A percentile compares a stretch with the other conserved stretches of the same genome.
These are phyloP conservation scores for Urosaurus nigricauda DNA, from an alignment of 2,797 vertebrate species.

Conservation along the genomic window DNA sequence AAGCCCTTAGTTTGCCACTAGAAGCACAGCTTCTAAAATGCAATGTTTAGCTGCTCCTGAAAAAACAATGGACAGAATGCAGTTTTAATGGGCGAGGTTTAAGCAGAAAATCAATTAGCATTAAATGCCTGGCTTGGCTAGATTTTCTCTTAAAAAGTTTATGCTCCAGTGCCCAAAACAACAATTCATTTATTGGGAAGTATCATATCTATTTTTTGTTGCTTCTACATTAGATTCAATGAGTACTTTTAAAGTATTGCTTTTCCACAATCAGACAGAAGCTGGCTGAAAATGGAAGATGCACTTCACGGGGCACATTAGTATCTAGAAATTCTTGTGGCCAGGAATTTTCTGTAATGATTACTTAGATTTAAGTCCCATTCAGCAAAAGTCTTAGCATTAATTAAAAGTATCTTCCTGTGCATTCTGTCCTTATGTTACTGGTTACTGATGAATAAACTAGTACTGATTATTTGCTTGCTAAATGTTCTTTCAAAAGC, in stretches of 20 bases:
- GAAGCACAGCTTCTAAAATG: slow-evolving; percentile 42
- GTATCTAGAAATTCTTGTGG: no score
- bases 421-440: no score
- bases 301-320: neutral
- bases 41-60: neutral
- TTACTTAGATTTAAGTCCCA: no score
- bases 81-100: neutral
- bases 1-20: slow-evolving; percentile 1
- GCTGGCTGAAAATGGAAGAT: neutral
- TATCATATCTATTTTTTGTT: neutral
- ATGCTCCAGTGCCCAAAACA: neutral
- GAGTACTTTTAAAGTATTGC: neutral
- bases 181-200: neutral
- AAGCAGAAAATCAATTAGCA: neutral
- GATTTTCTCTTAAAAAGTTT: neutral
- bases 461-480: no score
- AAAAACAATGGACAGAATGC: neutral
- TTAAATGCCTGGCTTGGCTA: neutral
- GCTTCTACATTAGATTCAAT: neutral
- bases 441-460: no score
- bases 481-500: no score
- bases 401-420: no score
- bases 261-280: neutral
- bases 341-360: no score
- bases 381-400: no score